Conservation (phyloP, 2,888 invertebrate genomes). For the Leptinotarsa tumamoca region DNA sequence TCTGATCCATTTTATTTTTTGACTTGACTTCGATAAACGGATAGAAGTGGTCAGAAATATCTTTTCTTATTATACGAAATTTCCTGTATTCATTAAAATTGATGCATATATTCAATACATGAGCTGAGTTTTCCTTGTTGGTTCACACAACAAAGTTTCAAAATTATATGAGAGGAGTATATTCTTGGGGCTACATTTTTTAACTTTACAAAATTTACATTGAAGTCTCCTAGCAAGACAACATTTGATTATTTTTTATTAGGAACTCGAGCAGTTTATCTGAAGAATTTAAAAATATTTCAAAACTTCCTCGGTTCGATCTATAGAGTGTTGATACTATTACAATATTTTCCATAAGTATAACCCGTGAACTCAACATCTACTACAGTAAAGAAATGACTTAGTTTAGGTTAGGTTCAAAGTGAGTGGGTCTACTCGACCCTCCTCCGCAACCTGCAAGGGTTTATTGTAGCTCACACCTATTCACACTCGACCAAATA, state of each 20-base stretch:
- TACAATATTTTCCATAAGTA: slow-evolving; percentile 8
- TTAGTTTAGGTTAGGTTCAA: no score
- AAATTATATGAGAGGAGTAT: no score
- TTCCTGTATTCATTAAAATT: slow-evolving; percentile 1
- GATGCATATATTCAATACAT: slow-evolving; percentile 7
- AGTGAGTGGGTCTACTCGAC: no score
- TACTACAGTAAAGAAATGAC: slow-evolving; percentile 13
- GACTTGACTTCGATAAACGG: background rate
- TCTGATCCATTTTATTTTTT: background rate
- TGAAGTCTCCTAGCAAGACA: background rate
- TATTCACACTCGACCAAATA: no score
- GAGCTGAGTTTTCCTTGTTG: slow-evolving; percentile 2
- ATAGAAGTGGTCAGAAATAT: slow-evolving; percentile 5
- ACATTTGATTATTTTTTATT: slow-evolving; percentile 3
- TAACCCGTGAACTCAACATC: slow-evolving; percentile 8
- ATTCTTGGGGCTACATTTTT: no score
- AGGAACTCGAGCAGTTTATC: slow-evolving; percentile 7
- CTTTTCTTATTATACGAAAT: slow-evolving; percentile 14
- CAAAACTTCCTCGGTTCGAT: slow-evolving; percentile 10
- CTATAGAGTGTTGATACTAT: slow-evolving; percentile 13
- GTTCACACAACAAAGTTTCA: background rate
- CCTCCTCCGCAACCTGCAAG: no score
- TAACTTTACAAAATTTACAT: no score
- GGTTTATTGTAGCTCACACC: no score
- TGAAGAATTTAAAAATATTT: slow-evolving; percentile 8